These are phyloP conservation scores for Dryobates pubescens DNA, from an alignment of 2,797 vertebrate species.

Conservation along the genomic window DNA sequence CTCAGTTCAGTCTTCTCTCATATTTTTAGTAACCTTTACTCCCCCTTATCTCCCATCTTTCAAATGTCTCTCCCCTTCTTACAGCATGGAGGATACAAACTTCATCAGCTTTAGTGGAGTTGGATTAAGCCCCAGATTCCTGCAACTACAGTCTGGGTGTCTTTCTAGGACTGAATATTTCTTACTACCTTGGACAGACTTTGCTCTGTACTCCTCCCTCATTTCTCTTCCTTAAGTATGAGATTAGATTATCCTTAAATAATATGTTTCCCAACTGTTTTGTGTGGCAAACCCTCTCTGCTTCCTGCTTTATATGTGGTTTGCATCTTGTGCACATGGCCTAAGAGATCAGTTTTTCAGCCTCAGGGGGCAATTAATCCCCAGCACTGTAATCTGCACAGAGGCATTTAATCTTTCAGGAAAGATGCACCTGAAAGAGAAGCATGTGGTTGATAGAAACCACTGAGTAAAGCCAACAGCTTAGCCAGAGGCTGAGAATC, in stretches of 20 bases:
- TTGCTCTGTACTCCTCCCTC: not conserved
- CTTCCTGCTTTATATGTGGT: constrained; percentile 15
- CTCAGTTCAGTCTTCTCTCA: not conserved
- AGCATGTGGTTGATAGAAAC: constrained; percentile 1
- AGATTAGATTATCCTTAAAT: constrained; percentile 29
- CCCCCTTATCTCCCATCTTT: not conserved
- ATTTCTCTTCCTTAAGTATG: not conserved
- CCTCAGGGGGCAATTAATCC: constrained; percentile 63
- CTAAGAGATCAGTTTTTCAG: constrained; percentile 31
- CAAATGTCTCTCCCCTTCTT: not conserved
- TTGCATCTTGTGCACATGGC: constrained; percentile 37
- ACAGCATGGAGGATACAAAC: not conserved
- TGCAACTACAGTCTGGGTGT: not conserved
- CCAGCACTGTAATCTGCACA: constrained; percentile 50
- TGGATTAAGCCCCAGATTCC: constrained; percentile 27
- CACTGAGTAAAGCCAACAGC: constrained; percentile 43
- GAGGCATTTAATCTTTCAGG: constrained; percentile 66
- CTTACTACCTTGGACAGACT: not conserved
- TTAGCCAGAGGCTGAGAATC: constrained; percentile 59
- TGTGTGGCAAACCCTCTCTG: not conserved
- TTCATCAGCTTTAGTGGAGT: not conserved
- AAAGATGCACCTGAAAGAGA: constrained; percentile 65
- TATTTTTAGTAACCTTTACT: not conserved
- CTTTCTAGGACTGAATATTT: not conserved
- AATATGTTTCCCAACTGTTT: constrained; percentile 32